Percentiles rank a stretch among this genome's conserved stretches.
These are phyloP conservation scores for Siniperca undulata DNA, from an alignment of 2,797 vertebrate species.

Conservation along the genomic window DNA sequence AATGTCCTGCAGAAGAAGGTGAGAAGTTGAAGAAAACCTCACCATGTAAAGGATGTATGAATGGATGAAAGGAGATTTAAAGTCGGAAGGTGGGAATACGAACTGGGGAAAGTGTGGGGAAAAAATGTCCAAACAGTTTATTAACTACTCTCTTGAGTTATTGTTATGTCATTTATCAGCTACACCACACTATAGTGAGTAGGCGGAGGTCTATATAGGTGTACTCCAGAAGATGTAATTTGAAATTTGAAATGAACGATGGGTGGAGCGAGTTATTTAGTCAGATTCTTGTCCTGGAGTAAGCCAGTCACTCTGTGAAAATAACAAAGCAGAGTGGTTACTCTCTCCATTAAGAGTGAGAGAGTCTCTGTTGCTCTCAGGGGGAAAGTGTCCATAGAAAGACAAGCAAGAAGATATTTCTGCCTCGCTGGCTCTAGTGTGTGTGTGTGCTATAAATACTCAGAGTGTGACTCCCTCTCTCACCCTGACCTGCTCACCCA, in stretches of 20 bases:
- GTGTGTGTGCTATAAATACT: conserved; percentile 77
- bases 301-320: conserved; percentile 38
- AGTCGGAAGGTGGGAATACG: neutral
- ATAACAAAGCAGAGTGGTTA: conserved; percentile 47
- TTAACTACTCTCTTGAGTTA: neutral
- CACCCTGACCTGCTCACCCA: conserved; percentile 51
- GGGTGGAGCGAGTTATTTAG: neutral
- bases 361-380: conserved; percentile 62
- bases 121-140: neutral
- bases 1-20: conserved; percentile 99
- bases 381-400: conserved; percentile 68
- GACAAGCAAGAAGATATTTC: conserved; percentile 74
- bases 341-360: conserved; percentile 61
- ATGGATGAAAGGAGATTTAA: neutral
- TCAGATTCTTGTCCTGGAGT: conserved; percentile 29
- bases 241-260: conserved; percentile 8
- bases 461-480: conserved; percentile 68
- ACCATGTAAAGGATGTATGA: neutral
- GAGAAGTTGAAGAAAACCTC: conserved; percentile 38
- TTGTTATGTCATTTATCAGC: neutral
- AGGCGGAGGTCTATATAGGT: neutral
- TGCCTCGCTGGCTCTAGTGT: conserved; percentile 66
- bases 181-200: neutral
- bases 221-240: conserved; percentile 1
- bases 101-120: neutral